Evolutionary conservation across 2,113 vertebrate species (phyloP), one percentile per base, ranked within the genome.

Genomic region (Leucosticte australis): DNA sequence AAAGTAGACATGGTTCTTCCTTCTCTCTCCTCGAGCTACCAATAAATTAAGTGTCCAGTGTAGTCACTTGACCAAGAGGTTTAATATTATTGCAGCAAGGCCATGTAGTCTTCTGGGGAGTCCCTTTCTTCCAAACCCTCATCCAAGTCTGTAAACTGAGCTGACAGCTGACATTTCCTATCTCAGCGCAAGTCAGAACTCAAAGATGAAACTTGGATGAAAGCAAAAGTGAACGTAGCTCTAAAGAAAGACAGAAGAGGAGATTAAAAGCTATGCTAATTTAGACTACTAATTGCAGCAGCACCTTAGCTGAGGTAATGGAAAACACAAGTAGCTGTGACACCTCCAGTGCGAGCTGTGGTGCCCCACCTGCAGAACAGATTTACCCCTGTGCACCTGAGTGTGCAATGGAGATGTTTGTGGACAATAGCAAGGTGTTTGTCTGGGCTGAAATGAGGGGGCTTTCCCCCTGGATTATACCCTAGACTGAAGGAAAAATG

Each of bases 301-400:
- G 7, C 17, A 33, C 37, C 55, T 76, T 56, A 62, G 30, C 9
- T 2, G 10, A 46, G 63, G 37, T 77, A 57, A 39, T 15, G 44
- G n/a, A 75, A 87, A 44, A 10, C 11, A 6, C 1, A 8, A 6
- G 37, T 9, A 70, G 21, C 52, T 89, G n/a, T 92, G 47, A 33
- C 52, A 63, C 30, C 39, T n/a, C 10, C 3, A 1, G 20, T 21
- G 53, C 0, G 3, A 85, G 7, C 37, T 52, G 39, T 0, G 0
- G 39, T 46, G 35, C 28, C 28, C 23, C 68, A 64, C 68, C 12
- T 76, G 64, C 55, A 67, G 71, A 73, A n/a, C 8, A 30, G 30
- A 44, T 83, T 68, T 52, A 64, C 13, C 39, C 55, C 68, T 31
- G 21, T 18, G 55, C 21, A 83, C 44, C n/a, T 64, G 33, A 69